Conservation (phyloP, 1,140 invertebrate species). For the Drosophila micromelanica region DNA sequence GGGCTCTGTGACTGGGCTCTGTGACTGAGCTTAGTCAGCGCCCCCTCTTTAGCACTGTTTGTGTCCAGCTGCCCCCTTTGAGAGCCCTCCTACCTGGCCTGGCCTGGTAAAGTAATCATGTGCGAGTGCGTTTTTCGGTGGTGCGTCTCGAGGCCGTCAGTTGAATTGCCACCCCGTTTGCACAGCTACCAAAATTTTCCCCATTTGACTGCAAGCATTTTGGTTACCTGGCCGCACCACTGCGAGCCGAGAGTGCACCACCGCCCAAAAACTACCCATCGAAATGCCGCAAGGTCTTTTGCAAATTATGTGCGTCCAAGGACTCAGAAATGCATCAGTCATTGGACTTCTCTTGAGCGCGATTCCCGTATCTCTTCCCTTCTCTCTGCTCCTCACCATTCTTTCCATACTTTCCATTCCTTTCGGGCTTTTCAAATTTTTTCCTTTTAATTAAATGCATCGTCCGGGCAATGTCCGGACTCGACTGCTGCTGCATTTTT, state of each 20-base stretch:
- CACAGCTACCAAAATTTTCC: constrained; percentile 25
- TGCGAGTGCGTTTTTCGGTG: constrained; percentile 46
- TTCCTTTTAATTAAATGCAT: constrained; percentile 69
- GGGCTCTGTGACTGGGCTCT: constrained; percentile 21
- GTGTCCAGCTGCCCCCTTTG: not conserved
- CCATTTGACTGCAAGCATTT: constrained; percentile 26
- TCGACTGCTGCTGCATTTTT: constrained; percentile 41
- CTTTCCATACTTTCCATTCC: constrained; percentile 11
- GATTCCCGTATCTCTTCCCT: not conserved
- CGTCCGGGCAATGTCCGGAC: constrained; percentile 32
- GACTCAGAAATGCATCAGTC: constrained; percentile 32
- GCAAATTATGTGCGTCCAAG: constrained; percentile 39
- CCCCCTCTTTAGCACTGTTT: no score
- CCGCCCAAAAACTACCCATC: constrained; percentile 3
- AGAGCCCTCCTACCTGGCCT: not conserved
- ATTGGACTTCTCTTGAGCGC: not conserved
- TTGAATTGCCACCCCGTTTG: constrained; percentile 22
- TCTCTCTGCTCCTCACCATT: not conserved
- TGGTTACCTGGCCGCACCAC: constrained; percentile 14
- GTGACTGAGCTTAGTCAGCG: constrained; percentile 41
- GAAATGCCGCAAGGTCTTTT: constrained; percentile 37
- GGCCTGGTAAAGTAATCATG: constrained; percentile 9
- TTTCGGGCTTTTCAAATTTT: constrained; percentile 3
- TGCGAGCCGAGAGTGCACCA: not conserved
- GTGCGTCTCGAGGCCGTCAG: constrained; percentile 41